Evolutionary conservation across 2,113 vertebrate genomes (phyloP).

Genomic region (Ammodytes marinus): DNA sequence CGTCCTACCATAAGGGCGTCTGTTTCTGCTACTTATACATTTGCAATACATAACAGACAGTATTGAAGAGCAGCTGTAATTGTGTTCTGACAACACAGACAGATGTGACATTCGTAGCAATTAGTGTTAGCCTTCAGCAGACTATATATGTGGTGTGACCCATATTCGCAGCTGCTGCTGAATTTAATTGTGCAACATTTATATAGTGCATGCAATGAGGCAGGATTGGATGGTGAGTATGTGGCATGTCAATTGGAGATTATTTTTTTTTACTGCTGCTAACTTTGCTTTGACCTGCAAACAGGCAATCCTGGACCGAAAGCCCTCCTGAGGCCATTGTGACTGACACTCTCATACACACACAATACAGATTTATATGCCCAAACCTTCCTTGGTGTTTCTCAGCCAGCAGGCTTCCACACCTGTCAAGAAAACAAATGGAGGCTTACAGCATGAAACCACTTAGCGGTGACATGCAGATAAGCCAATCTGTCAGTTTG

Average conservation of each 20-base stretch:
- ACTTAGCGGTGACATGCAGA: conserved; percentile 42
- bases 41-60: background rate
- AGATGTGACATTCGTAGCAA: conserved; percentile 36
- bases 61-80: background rate
- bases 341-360: background rate
- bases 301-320: conserved; percentile 9
- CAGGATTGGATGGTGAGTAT: conserved; percentile 1
- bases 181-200: conserved; percentile 13
- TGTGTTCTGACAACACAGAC: conserved; percentile 8
- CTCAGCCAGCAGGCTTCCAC: conserved; percentile 17
- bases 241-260: conserved; percentile 7
- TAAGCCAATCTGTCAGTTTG: conserved; percentile 55
- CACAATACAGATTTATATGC: conserved; percentile 20
- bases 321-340: conserved; percentile 6
- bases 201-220: background rate
- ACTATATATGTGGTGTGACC: conserved; percentile 50
- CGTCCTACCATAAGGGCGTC: conserved; percentile 22
- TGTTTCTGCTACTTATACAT: background rate
- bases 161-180: conserved; percentile 57
- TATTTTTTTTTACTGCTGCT: conserved; percentile 2
- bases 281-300: background rate
- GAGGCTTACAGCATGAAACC: conserved; percentile 47
- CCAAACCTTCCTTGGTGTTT: conserved; percentile 3
- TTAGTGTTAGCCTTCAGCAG: conserved; percentile 36
- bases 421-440: conserved; percentile 52